Evolutionary conservation across 1,140 invertebrate species (phyloP), one percentile per base, ranked within the genome.

Genomic region (Adelges cooleyi): DNA sequence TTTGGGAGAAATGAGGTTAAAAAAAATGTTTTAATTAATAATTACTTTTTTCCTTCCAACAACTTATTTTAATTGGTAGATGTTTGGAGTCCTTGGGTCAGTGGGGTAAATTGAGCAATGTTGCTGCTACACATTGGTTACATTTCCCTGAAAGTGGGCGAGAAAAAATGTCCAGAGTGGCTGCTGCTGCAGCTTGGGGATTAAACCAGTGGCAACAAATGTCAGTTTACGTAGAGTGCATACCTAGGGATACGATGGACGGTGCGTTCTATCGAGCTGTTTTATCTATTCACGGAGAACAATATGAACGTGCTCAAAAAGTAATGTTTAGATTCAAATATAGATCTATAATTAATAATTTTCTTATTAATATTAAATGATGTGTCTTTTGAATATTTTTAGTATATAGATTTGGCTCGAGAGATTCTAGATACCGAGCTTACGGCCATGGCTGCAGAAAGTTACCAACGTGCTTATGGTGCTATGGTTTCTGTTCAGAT

Each of bases 401-500:
- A 67, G 66, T 67, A 44, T 52, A 94, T 98, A 65, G 91, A 98
- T 71, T 86, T 87, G 71, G 90, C 95, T 1, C 77, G 97, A 18
- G 92, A 98, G 75, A 79, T 98, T 27, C 77, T 99, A 4, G 96
- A 99, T 75, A 95, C 90, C 0, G 95, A 99, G 74, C 75, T 99
- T 50, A 97, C 95, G 1, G 92, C 96, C 1, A 95, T 99, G 84
- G 94, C 92, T 1, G 91, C 92, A 0, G 97, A 99, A 76, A 98
- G 94, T 69, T 99, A 99, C 72, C 93, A 95, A 72, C 79, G 95
- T 71, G 96, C 96, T 13, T 98, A 99, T 74, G 92, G 92, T 18
- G 89, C 94, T 1, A 94, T 99, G 89, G 93, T 99, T 0, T 88
- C 90, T 70, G 94, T 96, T 0, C 95, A 99, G 73, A 92, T 98